Conservation (phyloP, 2,113 vertebrate genomes). For the Colinus virginianus region DNA sequence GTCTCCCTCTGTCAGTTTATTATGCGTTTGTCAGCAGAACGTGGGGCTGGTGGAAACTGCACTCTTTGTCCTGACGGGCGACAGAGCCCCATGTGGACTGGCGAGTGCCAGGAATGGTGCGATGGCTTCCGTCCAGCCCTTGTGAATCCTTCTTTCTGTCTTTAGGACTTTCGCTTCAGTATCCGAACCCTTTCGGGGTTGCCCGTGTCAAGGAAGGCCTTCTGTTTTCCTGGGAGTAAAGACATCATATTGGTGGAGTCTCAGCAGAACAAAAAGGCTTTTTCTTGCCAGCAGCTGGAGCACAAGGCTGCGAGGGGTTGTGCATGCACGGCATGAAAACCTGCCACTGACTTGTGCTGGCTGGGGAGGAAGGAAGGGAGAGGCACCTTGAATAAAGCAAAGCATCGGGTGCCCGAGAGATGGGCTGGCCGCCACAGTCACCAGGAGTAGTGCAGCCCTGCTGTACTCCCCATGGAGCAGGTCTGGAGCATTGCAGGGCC, state of each 20-base stretch:
- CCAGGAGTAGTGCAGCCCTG: accelerated
- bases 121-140: constrained; percentile 81
- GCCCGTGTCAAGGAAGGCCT: constrained; percentile 57
- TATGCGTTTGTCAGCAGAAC: constrained; percentile 81
- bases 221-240: constrained; percentile 68
- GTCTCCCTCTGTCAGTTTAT: constrained; percentile 70
- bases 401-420: neutral
- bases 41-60: constrained; percentile 62
- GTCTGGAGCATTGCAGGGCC: neutral
- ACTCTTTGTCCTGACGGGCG: constrained; percentile 76
- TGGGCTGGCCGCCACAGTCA: accelerated
- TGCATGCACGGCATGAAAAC: constrained; percentile 17
- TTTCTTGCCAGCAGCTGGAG: constrained; percentile 71
- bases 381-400: constrained; percentile 19
- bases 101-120: constrained; percentile 69
- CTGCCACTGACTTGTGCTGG: neutral
- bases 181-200: constrained; percentile 58
- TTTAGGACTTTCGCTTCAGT: constrained; percentile 58
- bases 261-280: neutral
- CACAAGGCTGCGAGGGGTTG: constrained; percentile 9
- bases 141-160: constrained; percentile 73
- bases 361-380: constrained; percentile 6
- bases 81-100: constrained; percentile 70
- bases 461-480: neutral
- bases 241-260: constrained; percentile 15